Percentiles rank a stretch among this genome's conserved stretches.
phyloP scores from a whole-genome alignment of 1,140 invertebrate species.

The Drosophila ambigua region DNA sequence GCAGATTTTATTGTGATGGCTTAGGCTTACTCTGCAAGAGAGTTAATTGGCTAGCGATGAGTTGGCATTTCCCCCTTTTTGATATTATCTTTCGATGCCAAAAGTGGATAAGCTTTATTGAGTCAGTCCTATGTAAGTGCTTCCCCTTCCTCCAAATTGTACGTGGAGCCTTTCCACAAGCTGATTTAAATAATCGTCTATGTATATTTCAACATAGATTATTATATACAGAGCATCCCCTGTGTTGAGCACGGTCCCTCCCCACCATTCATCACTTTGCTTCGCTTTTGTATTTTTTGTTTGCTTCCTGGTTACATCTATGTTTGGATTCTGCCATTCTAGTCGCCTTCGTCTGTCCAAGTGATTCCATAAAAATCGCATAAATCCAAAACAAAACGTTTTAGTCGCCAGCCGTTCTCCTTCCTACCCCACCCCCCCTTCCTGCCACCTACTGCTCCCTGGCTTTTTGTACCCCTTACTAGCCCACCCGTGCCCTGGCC shows the following conservation, averaged over 20 bases:
- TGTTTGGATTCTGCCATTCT: conserved; percentile 54
- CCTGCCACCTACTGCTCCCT: too few relatives aligned
- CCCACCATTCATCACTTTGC: neutral
- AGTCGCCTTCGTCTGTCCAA: conserved; percentile 27
- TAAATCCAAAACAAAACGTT: conserved; percentile 79
- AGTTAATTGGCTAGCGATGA: too few relatives aligned
- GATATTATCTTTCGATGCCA: too few relatives aligned
- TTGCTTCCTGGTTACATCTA: conserved; percentile 52
- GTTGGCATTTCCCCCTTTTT: too few relatives aligned
- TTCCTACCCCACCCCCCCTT: neutral
- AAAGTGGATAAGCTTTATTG: too few relatives aligned
- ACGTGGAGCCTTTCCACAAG: neutral
- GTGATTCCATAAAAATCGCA: conserved; percentile 80
- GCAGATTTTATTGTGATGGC: too few relatives aligned
- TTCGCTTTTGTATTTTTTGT: conserved; percentile 10
- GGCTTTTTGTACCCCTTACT: neutral
- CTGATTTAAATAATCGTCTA: neutral
- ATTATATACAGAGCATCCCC: neutral
- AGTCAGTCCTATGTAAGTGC: neutral
- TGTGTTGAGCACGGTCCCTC: neutral
- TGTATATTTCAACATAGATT: too few relatives aligned
- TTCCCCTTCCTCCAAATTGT: too few relatives aligned
- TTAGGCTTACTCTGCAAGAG: too few relatives aligned
- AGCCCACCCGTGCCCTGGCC: conserved; percentile 11
- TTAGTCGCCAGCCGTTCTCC: conserved; percentile 67